Percentiles rank a stretch among this genome's conserved stretches.
phyloP scores from a whole-genome alignment of 2,113 vertebrate species.

The Apteryx owenii region DNA sequence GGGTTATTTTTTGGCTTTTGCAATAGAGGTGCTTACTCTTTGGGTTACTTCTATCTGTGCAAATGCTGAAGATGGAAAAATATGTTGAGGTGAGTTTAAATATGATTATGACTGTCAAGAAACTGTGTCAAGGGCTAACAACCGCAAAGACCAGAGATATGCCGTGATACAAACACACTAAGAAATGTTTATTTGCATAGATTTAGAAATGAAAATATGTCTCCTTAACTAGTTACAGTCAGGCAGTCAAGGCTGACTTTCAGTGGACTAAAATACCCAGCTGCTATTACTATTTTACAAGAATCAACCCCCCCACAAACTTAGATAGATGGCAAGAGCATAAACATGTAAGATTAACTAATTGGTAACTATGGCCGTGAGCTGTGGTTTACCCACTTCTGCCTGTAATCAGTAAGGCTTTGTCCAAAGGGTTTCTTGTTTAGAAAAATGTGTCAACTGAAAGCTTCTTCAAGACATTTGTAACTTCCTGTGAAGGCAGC shows the following conservation, averaged over 20 bases:
- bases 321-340: not conserved
- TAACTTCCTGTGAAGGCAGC: conserved; percentile 54
- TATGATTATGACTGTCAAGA: not conserved
- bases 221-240: not conserved
- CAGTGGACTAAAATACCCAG: not conserved
- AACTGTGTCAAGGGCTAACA: not conserved
- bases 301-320: not conserved
- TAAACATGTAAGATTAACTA: not conserved
- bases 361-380: not conserved
- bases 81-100: not conserved
- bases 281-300: not conserved
- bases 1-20: not conserved
- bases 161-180: not conserved
- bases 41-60: not conserved
- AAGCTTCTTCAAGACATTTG: conserved; percentile 5
- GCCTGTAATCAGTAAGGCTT: not conserved
- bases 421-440: not conserved
- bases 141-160: not conserved
- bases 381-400: not conserved
- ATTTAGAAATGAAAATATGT: not conserved
- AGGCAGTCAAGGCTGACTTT: not conserved
- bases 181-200: not conserved
- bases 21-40: not conserved
- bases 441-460: not conserved
- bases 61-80: not conserved